A percentile compares a stretch with the other conserved stretches of the same genome.
These are phyloP conservation scores for Andrena dorsata DNA, from an alignment of 2,888 invertebrate species.

Conservation along the genomic window DNA sequence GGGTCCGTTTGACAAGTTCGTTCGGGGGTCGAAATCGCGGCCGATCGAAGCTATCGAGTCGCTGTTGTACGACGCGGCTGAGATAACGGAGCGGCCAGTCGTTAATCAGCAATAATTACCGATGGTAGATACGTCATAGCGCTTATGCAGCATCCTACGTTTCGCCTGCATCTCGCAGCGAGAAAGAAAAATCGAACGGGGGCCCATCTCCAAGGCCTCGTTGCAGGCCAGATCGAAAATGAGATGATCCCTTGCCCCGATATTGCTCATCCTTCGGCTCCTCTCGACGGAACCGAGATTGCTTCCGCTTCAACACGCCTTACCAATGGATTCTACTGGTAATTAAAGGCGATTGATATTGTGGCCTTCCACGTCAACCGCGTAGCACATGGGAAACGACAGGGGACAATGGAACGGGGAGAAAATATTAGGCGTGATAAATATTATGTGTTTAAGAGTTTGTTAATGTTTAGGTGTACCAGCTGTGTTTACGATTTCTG, in stretches of 20 bases:
- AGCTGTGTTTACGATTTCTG: no score
- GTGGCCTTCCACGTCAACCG: constrained; percentile 18
- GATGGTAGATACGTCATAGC: constrained; percentile 77
- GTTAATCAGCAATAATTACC: constrained; percentile 81
- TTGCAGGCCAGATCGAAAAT: constrained; percentile 63
- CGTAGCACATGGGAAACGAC: neutral
- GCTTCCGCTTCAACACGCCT: constrained; percentile 59
- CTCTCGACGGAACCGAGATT: constrained; percentile 61
- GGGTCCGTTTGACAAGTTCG: constrained; percentile 52
- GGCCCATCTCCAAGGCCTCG: constrained; percentile 38
- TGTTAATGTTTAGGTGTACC: no score
- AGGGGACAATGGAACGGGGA: no score
- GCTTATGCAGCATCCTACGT: constrained; percentile 66
- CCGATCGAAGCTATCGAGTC: constrained; percentile 66
- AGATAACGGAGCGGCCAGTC: constrained; percentile 74
- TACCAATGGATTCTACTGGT: constrained; percentile 36
- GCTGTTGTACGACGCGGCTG: constrained; percentile 52
- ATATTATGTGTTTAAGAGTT: no score
- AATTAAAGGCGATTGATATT: constrained; percentile 49
- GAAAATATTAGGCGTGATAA: no score
- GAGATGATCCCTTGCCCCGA: constrained; percentile 64
- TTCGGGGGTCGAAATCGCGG: constrained; percentile 52
- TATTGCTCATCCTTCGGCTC: constrained; percentile 65
- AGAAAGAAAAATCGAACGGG: constrained; percentile 66
- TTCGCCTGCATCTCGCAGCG: constrained; percentile 58